A percentile compares a stretch with the other conserved stretches of the same genome.
phyloP scores from a whole-genome alignment of 2,888 invertebrate genomes.

The Steinernema carpocapsae region DNA sequence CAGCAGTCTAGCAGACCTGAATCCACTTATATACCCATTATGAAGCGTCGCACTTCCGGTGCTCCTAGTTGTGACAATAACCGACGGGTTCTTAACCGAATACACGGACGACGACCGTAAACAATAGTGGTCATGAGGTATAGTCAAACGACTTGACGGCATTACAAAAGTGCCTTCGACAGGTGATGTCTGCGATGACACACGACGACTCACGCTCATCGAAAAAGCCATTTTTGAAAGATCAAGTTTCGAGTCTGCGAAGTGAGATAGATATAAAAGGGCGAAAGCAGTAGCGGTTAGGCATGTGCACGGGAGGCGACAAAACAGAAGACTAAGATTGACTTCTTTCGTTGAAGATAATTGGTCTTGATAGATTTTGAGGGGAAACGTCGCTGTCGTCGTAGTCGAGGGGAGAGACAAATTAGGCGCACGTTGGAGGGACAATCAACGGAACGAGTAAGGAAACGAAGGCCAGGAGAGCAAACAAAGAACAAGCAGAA shows the following conservation, averaged over 20 bases:
- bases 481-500: constrained; percentile 20
- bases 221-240: neutral
- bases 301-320: constrained; percentile 1
- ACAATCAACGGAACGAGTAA: constrained; percentile 15
- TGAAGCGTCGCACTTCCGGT: neutral
- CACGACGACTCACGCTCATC: neutral
- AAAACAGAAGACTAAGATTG: neutral
- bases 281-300: neutral
- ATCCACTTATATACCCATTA: constrained; percentile 26
- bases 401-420: neutral
- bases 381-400: neutral
- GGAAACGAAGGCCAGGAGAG: constrained; percentile 3
- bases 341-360: neutral
- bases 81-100: constrained; percentile 19
- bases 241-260: too few relatives aligned
- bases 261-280: too few relatives aligned
- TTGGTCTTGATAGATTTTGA: neutral
- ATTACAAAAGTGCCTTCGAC: constrained; percentile 25
- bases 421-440: constrained; percentile 7
- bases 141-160: neutral
- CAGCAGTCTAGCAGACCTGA: constrained; percentile 18
- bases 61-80: constrained; percentile 10
- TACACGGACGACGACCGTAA: neutral
- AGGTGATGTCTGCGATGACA: neutral
- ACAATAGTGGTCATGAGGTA: neutral